A percentile compares a stretch with the other conserved stretches of the same genome.
These are phyloP conservation scores for Andrena dorsata DNA, from an alignment of 2,888 invertebrate species.

Conservation along the genomic window DNA sequence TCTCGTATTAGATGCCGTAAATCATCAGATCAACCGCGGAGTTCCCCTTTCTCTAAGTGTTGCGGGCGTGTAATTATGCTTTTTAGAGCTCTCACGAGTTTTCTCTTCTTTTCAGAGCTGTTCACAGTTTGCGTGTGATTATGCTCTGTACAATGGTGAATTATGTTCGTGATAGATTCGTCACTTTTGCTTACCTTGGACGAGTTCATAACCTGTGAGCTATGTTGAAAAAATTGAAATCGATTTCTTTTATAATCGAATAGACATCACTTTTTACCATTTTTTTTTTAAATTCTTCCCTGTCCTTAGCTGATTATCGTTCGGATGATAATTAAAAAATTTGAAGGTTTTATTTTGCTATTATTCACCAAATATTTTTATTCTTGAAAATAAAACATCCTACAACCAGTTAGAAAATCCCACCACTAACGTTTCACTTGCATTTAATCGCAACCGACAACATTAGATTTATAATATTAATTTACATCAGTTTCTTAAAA, in stretches of 20 bases:
- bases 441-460: too few relatives aligned
- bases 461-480: too few relatives aligned
- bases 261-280: too few relatives aligned
- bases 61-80: constrained; percentile 67
- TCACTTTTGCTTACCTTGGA: neutral
- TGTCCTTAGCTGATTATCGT: too few relatives aligned
- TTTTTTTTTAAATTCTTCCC: neutral
- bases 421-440: too few relatives aligned
- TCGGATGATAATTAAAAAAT: too few relatives aligned
- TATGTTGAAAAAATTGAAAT: neutral
- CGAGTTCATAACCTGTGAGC: too few relatives aligned
- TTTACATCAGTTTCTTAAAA: too few relatives aligned
- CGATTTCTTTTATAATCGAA: neutral
- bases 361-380: too few relatives aligned
- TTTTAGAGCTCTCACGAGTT: constrained; percentile 69
- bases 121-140: constrained; percentile 22
- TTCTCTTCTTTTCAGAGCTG: constrained; percentile 64
- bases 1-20: constrained; percentile 37
- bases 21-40: constrained; percentile 59
- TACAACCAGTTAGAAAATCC: too few relatives aligned
- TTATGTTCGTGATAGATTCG: constrained; percentile 10
- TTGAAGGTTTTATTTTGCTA: too few relatives aligned
- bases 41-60: constrained; percentile 38
- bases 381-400: too few relatives aligned
- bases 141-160: constrained; percentile 7